A percentile compares a stretch with the other conserved stretches of the same genome.
Evolutionary conservation across 2,888 invertebrate species (phyloP).

Genomic region (Arge pagana): DNA sequence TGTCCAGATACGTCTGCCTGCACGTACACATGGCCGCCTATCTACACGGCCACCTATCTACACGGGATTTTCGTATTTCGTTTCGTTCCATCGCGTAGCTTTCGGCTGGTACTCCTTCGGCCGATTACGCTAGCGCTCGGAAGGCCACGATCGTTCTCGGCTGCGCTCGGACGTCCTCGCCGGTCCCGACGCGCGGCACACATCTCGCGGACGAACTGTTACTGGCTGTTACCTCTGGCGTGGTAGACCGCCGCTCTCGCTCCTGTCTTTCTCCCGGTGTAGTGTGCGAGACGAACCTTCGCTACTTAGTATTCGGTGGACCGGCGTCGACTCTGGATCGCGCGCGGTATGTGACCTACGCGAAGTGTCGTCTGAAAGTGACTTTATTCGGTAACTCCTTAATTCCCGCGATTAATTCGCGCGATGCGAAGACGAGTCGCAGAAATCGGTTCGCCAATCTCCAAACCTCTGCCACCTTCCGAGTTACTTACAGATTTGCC

Average conservation of each 20-base stretch:
- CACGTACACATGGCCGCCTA: background rate
- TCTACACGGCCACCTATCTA: background rate
- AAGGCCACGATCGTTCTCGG: slow-evolving; percentile 25
- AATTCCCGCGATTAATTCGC: too few species aligned
- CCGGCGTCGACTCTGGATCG: slow-evolving; percentile 36
- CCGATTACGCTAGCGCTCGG: slow-evolving; percentile 24
- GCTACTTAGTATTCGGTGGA: slow-evolving; percentile 38
- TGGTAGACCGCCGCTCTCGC: too few species aligned
- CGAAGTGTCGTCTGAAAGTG: slow-evolving; percentile 36
- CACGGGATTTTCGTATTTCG: slow-evolving; percentile 3
- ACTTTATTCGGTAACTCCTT: slow-evolving; percentile 41
- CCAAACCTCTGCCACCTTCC: too few species aligned
- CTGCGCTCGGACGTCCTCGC: slow-evolving; percentile 7
- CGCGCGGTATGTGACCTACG: slow-evolving; percentile 39
- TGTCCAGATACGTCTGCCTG: too few species aligned
- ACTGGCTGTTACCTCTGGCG: too few species aligned
- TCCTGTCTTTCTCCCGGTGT: too few species aligned
- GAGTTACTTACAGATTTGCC: too few species aligned
- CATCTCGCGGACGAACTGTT: slow-evolving; percentile 7
- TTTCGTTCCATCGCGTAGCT: background rate
- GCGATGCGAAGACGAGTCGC: too few species aligned
- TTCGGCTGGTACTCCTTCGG: background rate
- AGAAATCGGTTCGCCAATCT: too few species aligned
- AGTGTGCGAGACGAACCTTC: too few species aligned
- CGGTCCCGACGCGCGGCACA: background rate